phyloP scores from a whole-genome alignment of 1,140 invertebrate species.

The Magallana ariakensis region DNA sequence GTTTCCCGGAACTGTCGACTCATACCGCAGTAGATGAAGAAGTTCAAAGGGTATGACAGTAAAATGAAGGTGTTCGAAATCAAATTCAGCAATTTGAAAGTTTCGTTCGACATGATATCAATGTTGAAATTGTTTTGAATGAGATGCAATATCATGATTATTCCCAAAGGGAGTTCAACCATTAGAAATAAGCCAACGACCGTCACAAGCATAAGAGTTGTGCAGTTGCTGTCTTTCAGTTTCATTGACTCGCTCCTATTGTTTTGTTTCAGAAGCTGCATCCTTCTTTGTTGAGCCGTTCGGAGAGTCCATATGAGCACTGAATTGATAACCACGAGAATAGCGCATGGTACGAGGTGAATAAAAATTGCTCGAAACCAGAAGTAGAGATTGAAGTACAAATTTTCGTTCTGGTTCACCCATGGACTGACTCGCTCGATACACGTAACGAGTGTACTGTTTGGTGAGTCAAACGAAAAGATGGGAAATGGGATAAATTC shows the following conservation, averaged over 20 bases:
- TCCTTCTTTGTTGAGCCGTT: conserved; percentile 88
- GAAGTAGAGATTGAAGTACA: conserved; percentile 90
- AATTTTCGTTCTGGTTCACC: conserved; percentile 82
- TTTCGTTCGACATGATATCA: conserved; percentile 57
- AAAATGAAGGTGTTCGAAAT: conserved; percentile 94
- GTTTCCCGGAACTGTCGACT: conserved; percentile 95
- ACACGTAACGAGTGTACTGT: conserved; percentile 71
- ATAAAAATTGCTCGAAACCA: conserved; percentile 94
- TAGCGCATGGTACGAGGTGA: conserved; percentile 92
- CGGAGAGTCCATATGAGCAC: conserved; percentile 91
- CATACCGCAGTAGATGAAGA: conserved; percentile 98
- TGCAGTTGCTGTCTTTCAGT: conserved; percentile 91
- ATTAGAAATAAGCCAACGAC: conserved; percentile 94
- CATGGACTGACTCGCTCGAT: conserved; percentile 57
- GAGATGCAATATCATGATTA: conserved; percentile 89
- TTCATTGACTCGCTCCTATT: conserved; percentile 91
- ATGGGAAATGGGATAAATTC: conserved; percentile 80
- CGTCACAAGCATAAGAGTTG: conserved; percentile 96
- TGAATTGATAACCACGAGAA: conserved; percentile 92
- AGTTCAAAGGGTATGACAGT: conserved; percentile 94
- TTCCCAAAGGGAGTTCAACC: conserved; percentile 93
- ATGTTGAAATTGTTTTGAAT: conserved; percentile 85
- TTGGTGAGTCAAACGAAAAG: conserved; percentile 84
- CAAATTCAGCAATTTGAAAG: conserved; percentile 63
- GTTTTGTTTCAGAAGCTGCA: conserved; percentile 91